phyloP scores from a whole-genome alignment of 2,113 vertebrate species.

The Mus spicilegus region DNA sequence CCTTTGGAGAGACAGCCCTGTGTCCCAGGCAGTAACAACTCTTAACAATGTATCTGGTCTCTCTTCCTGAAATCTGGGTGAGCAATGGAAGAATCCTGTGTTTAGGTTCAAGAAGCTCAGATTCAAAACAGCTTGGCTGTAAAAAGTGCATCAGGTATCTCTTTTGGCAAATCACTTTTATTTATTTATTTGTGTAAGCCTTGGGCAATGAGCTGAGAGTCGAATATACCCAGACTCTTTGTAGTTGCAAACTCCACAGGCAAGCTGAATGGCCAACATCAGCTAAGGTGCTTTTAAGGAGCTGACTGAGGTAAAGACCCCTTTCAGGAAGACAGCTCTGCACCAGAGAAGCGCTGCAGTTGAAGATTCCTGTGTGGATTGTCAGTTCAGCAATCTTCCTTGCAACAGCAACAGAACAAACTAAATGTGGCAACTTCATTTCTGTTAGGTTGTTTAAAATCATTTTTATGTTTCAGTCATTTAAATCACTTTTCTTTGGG shows the following conservation, averaged over 20 bases:
- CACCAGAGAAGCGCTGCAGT: neutral
- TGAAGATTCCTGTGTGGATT: neutral
- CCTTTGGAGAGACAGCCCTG: constrained; percentile 1
- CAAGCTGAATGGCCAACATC: neutral
- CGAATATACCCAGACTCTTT: constrained; percentile 19
- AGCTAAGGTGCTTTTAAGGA: neutral
- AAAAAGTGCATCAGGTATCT: constrained; percentile 35
- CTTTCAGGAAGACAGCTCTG: neutral
- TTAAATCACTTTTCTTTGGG: neutral
- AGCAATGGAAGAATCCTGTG: neutral
- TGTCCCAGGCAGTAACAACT: neutral
- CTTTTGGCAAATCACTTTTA: neutral
- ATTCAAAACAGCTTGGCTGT: constrained; percentile 30
- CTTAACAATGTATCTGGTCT: neutral
- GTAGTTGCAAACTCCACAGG: neutral
- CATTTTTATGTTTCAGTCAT: no score
- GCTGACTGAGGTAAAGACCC: neutral
- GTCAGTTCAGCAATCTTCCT: neutral
- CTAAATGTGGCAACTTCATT: neutral
- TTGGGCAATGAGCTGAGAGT: constrained; percentile 46
- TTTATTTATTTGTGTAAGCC: neutral
- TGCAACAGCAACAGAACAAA: neutral
- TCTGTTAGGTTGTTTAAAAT: neutral
- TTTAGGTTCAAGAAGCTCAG: neutral
- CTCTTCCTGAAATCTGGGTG: neutral